These are phyloP conservation scores for Drosophila azteca DNA, from an alignment of 1,140 invertebrate genomes.

Conservation along the genomic window DNA sequence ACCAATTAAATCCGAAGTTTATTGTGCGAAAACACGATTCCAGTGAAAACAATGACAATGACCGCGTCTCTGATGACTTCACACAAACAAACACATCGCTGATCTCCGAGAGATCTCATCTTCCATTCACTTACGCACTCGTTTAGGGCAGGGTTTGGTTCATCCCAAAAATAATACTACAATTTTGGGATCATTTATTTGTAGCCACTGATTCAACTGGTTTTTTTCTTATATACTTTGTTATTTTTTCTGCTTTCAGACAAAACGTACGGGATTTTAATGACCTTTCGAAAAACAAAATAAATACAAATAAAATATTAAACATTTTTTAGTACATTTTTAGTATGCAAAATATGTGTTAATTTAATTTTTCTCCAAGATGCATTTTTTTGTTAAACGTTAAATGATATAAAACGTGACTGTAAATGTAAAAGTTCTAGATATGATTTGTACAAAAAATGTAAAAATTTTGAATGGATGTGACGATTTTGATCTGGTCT, in stretches of 20 bases:
- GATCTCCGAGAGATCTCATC: slow-evolving; percentile 27
- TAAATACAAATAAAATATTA: too few relatives aligned
- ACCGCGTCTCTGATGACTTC: slow-evolving; percentile 38
- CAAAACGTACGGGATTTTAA: slow-evolving; percentile 1
- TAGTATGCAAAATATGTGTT: too few relatives aligned
- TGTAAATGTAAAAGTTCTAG: too few relatives aligned
- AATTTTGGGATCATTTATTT: slow-evolving; percentile 12
- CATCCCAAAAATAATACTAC: slow-evolving; percentile 38
- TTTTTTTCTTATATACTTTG: neutral
- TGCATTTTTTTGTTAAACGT: too few relatives aligned
- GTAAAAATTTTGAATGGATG: too few relatives aligned
- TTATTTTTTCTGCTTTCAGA: slow-evolving; percentile 2
- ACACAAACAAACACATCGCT: neutral
- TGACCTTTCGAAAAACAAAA: neutral
- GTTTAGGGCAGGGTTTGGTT: slow-evolving; percentile 2
- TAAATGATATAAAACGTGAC: too few relatives aligned
- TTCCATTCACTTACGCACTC: slow-evolving; percentile 37
- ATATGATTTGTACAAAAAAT: too few relatives aligned
- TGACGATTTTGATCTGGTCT: too few relatives aligned
- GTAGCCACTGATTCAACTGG: slow-evolving; percentile 6
- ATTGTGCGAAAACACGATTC: slow-evolving; percentile 44
- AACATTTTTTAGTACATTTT: too few relatives aligned
- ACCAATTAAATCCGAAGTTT: slow-evolving; percentile 23
- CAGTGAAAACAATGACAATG: slow-evolving; percentile 40
- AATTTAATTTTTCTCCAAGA: too few relatives aligned